These are phyloP conservation scores for Dendronephthya gigantea DNA, from an alignment of 64 coral and sea anemone species.

Conservation along the genomic window DNA sequence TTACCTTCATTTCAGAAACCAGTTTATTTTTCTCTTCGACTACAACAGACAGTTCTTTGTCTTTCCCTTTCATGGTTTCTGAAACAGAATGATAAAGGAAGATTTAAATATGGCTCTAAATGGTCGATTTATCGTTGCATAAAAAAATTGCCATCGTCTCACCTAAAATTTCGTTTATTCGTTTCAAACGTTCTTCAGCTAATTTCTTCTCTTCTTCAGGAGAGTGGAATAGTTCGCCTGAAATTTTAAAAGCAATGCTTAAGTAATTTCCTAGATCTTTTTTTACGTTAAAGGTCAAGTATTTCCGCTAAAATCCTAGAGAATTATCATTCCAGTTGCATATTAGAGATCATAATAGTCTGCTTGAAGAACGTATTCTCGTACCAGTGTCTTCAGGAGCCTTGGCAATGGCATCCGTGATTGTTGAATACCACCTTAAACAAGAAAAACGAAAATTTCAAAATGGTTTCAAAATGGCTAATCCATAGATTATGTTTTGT, in stretches of 20 bases:
- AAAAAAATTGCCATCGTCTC: too few relatives aligned
- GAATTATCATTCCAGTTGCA: too few relatives aligned
- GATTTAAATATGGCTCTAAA: too few relatives aligned
- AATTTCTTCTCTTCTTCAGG: background rate
- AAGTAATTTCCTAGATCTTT: too few relatives aligned
- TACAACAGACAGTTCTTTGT: background rate
- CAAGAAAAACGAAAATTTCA: background rate
- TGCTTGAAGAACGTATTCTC: background rate
- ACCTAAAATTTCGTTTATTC: slow-evolving; percentile 9
- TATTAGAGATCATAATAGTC: too few relatives aligned
- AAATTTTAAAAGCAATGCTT: background rate
- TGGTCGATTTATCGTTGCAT: too few relatives aligned
- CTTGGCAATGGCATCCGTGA: background rate
- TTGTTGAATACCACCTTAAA: background rate
- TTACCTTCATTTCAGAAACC: background rate
- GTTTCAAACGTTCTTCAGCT: background rate
- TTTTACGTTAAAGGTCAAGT: too few relatives aligned
- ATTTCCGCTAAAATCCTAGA: too few relatives aligned
- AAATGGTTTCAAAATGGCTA: too few relatives aligned
- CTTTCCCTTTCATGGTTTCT: slow-evolving; percentile 10
- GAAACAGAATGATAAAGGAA: background rate
- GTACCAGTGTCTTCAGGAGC: background rate
- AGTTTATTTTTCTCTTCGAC: slow-evolving; percentile 2
- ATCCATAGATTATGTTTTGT: too few relatives aligned
- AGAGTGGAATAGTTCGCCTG: background rate